These are phyloP conservation scores for Hydrolagus affinis DNA, from an alignment of 2,113 vertebrate genomes.

Conservation along the genomic window DNA sequence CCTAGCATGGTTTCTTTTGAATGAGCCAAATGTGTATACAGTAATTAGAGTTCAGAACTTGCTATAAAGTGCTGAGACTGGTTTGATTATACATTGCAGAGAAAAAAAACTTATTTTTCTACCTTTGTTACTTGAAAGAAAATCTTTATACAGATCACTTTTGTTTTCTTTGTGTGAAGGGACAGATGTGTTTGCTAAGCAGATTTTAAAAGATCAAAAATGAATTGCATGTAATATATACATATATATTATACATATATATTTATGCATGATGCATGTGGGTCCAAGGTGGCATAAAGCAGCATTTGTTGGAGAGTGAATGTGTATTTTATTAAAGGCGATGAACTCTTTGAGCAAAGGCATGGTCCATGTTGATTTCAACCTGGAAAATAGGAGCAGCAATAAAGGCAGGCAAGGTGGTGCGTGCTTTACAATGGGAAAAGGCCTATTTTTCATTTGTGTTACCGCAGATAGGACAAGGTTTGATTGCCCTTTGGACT, in stretches of 20 bases:
- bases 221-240: conserved; percentile 57
- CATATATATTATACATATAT: conserved; percentile 58
- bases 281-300: conserved; percentile 9
- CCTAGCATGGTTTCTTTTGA: conserved; percentile 6
- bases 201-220: conserved; percentile 38
- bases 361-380: background rate
- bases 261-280: conserved; percentile 66
- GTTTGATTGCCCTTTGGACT: too few relatives aligned
- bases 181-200: conserved; percentile 28
- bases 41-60: conserved; percentile 16
- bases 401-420: background rate
- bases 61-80: conserved; percentile 15
- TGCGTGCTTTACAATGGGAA: background rate
- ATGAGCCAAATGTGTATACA: conserved; percentile 27
- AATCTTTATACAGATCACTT: conserved; percentile 33
- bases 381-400: background rate
- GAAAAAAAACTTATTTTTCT: conserved; percentile 42
- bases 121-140: conserved; percentile 58
- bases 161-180: conserved; percentile 28
- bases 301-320: conserved; percentile 41
- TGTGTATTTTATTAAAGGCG: conserved; percentile 66
- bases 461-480: background rate
- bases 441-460: background rate
- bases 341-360: conserved; percentile 47
- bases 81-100: conserved; percentile 33